Evolutionary conservation across 2,797 vertebrate genomes (phyloP), one percentile per base, ranked within the genome.

Genomic region (Hypotaenidia okinawae): DNA sequence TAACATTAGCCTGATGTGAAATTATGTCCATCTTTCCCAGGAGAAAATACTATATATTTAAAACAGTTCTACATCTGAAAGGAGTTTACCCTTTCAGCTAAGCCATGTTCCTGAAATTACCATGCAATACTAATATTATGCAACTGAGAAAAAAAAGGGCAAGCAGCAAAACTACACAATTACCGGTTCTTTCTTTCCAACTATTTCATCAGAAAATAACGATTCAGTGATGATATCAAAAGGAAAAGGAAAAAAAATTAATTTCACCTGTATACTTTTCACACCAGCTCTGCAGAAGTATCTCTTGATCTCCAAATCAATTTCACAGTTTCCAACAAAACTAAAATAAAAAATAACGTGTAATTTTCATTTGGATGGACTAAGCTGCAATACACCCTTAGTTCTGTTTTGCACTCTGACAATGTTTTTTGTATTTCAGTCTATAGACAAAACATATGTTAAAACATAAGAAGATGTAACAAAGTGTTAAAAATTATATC

Each of bases 221-320:
- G 5, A 83, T 24, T 64, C 62, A 41, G 5, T 58, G 10, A 79
- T 39, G 66, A 54, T 45, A 93, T 4, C 33, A 83, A 79, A 83
- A 66, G 28, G 3, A 25, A 64, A 94, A 87, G 32, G 12, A 39
- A 73, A 69, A 35, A 72, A 75, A 43, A 0, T 45, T 3, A 32
- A 69, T 97, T 97, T 94, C 92, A 99, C 99, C 98, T 99, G 99
- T 86, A 99, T 99, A 68, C 99, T 99, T 96, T 99, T 99, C 90
- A 99, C 99, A 70, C 99, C 99, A 76, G 99, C 99, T 98, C 98
- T 98, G 98, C 99, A 99, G 94, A 99, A 99, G 96, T 99, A 99
- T 86, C 99, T 99, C 97, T 99, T 99, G 94, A 99, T 99, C 97
- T 99, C 99, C 94, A 99, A 98, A 83, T 99, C 99, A 15, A 99